Percentiles rank a stretch among this genome's conserved stretches.
Conservation (phyloP, 30 jellyfish, hydroid and myxozoan species). For the Pelagia noctiluca region DNA sequence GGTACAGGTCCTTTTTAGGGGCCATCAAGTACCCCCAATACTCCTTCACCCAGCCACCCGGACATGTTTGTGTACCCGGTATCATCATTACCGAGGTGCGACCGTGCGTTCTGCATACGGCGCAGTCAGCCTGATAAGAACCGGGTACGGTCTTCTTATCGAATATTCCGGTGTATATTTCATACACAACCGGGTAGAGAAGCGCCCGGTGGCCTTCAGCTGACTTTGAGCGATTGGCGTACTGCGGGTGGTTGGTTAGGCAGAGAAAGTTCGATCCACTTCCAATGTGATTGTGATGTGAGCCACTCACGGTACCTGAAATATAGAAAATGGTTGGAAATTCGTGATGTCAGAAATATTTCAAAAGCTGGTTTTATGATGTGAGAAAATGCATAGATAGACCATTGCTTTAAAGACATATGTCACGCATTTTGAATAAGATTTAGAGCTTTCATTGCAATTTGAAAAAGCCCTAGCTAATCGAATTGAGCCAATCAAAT, state of each 20-base stretch:
- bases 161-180: slow-evolving; percentile 63
- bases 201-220: slow-evolving; percentile 59
- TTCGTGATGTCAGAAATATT: background rate
- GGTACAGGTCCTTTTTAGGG: slow-evolving; percentile 65
- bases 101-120: slow-evolving; percentile 83
- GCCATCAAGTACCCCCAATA: slow-evolving; percentile 96
- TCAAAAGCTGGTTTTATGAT: background rate
- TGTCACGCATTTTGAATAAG: too few species aligned
- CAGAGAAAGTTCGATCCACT: slow-evolving; percentile 98
- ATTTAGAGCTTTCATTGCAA: too few species aligned
- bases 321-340: background rate
- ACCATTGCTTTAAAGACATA: too few species aligned
- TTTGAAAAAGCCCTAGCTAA: background rate
- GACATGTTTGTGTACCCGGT: slow-evolving; percentile 90
- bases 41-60: slow-evolving; percentile 86
- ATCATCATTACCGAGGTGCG: slow-evolving; percentile 81
- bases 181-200: slow-evolving; percentile 85
- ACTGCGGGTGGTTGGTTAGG: slow-evolving; percentile 77
- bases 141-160: slow-evolving; percentile 35
- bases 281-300: slow-evolving; percentile 88
- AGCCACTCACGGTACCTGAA: slow-evolving; percentile 87
- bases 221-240: slow-evolving; percentile 44
- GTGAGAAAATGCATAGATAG: too few species aligned
- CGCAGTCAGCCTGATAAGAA: slow-evolving; percentile 77
- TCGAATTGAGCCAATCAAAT: background rate